Percentiles rank a stretch among this genome's conserved stretches.
Evolutionary conservation across 2,113 vertebrate genomes (phyloP).

Genomic region (Macroglossus sobrinus): DNA sequence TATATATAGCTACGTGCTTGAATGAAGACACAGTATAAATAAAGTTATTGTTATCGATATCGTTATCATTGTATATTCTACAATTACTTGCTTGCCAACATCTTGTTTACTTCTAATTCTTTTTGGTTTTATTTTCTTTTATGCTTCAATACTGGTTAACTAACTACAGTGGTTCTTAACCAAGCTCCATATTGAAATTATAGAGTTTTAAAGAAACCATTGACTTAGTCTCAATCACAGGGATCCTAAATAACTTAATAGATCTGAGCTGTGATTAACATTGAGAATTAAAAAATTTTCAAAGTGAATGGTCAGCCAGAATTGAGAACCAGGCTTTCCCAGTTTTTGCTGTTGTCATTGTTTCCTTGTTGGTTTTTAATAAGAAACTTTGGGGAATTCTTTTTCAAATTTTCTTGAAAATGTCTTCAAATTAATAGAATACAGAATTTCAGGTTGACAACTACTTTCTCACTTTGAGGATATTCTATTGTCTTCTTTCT

Average conservation of each 20-base stretch:
- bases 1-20: background rate
- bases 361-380: background rate
- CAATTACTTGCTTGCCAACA: background rate
- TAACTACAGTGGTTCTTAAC: background rate
- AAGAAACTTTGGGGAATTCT: background rate
- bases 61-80: background rate
- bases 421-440: background rate
- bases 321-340: background rate
- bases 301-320: background rate
- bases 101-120: background rate
- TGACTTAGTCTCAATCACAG: background rate
- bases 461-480: background rate
- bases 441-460: background rate
- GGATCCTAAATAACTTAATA: background rate
- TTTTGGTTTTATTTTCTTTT: background rate
- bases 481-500: background rate
- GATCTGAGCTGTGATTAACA: background rate
- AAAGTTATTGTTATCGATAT: background rate
- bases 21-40: background rate
- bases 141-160: background rate
- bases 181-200: background rate
- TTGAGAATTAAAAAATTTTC: background rate
- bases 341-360: too few relatives aligned
- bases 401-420: background rate
- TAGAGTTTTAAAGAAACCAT: background rate